Conservation (phyloP, 2,888 invertebrate species). For the Morinoia aosen region DNA sequence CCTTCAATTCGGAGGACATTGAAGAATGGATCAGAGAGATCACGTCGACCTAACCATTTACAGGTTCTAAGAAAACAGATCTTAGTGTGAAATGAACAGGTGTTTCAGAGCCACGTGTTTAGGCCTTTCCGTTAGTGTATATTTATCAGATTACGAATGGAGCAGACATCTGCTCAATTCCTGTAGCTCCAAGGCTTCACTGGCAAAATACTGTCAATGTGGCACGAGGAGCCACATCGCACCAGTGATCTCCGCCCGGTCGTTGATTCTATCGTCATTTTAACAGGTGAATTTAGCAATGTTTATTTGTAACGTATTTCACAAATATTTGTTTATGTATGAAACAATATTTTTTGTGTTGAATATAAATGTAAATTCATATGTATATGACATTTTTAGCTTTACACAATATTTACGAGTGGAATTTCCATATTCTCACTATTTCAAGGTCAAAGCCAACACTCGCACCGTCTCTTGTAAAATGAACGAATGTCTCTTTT, state of each 20-base stretch:
- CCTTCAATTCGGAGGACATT: no score
- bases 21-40: no score
- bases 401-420: no score
- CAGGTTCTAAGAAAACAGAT: not conserved
- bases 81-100: not conserved
- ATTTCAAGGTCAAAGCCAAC: no score
- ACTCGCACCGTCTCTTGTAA: no score
- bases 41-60: not conserved
- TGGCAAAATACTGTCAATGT: not conserved
- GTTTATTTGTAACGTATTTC: no score
- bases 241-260: not conserved
- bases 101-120: not conserved
- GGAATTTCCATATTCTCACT: no score
- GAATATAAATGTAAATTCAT: no score
- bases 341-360: no score
- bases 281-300: not conserved
- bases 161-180: not conserved
- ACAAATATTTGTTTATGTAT: no score
- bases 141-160: not conserved
- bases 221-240: not conserved
- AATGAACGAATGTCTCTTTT: no score
- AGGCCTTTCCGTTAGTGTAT: not conserved
- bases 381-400: no score
- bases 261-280: not conserved
- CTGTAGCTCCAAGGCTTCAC: not conserved